These are phyloP conservation scores for Agonopterix alstromeriana DNA, from an alignment of 2,888 invertebrate species.

Conservation along the genomic window DNA sequence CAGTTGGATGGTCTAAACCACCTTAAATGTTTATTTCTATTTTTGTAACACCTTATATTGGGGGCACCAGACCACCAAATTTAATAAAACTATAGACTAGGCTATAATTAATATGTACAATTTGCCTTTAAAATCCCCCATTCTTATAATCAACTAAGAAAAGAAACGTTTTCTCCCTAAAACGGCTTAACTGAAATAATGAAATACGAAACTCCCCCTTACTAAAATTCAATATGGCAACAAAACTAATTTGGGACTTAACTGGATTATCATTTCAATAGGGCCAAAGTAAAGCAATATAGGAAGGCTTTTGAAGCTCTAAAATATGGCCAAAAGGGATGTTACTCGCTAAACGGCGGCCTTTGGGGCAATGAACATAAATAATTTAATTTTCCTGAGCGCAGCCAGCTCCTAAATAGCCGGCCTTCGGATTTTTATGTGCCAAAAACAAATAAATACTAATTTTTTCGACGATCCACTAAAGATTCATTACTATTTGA, in stretches of 20 bases:
- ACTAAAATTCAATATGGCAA: not conserved
- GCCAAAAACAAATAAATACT: constrained; percentile 21
- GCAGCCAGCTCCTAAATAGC: constrained; percentile 25
- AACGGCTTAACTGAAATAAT: not conserved
- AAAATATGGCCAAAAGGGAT: constrained; percentile 19
- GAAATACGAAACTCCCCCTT: not conserved
- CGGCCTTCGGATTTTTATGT: constrained; percentile 16
- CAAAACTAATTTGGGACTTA: constrained; percentile 9
- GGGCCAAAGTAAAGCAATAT: constrained; percentile 11
- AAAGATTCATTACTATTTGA: constrained; percentile 12
- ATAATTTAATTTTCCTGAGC: constrained; percentile 37
- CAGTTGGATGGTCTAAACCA: too few relatives aligned
- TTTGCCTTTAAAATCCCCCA: too few relatives aligned
- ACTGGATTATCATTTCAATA: constrained; percentile 16
- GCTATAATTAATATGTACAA: too few relatives aligned
- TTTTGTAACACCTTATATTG: too few relatives aligned
- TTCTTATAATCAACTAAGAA: not conserved
- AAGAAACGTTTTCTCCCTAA: not conserved
- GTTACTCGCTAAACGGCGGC: constrained; percentile 8
- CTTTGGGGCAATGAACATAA: constrained; percentile 32
- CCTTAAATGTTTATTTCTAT: too few relatives aligned
- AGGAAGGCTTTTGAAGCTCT: constrained; percentile 14
- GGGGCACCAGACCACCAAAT: too few relatives aligned
- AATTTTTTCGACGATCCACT: constrained; percentile 17
- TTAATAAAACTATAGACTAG: too few relatives aligned